phyloP scores from a whole-genome alignment of 2,797 vertebrate genomes.

The Alosa sapidissima region DNA sequence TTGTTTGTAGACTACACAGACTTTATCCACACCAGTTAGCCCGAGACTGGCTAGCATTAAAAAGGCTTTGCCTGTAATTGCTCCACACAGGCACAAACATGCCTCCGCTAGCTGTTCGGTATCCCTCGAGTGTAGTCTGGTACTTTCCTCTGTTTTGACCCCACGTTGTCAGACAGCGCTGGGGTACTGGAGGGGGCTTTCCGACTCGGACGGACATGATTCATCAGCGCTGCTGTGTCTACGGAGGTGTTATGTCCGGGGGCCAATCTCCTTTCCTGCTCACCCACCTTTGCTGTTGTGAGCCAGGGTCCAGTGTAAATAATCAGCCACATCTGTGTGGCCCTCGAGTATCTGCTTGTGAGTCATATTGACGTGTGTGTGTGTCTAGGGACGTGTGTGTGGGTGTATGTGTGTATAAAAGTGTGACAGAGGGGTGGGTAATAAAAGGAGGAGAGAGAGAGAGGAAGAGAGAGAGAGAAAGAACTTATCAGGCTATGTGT shows the following conservation, averaged over 20 bases:
- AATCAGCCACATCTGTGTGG: conserved; percentile 63
- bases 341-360: background rate
- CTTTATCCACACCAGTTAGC: background rate
- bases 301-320: conserved; percentile 31
- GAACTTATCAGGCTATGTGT: conserved; percentile 19
- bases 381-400: conserved; percentile 25
- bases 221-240: conserved; percentile 37
- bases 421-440: background rate
- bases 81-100: background rate
- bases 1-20: background rate
- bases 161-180: background rate
- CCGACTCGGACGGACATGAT: background rate
- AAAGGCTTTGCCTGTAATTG: background rate
- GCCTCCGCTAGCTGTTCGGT: background rate
- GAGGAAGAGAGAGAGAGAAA: background rate
- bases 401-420: conserved; percentile 30
- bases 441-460: background rate
- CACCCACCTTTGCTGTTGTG: conserved; percentile 51
- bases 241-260: conserved; percentile 40
- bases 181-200: background rate
- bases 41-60: background rate
- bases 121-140: background rate
- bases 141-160: conserved; percentile 9
- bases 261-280: conserved; percentile 46
- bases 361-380: background rate